Evolutionary conservation across 2,888 invertebrate genomes (phyloP).

Genomic region (Protophormia terraenovae): DNA sequence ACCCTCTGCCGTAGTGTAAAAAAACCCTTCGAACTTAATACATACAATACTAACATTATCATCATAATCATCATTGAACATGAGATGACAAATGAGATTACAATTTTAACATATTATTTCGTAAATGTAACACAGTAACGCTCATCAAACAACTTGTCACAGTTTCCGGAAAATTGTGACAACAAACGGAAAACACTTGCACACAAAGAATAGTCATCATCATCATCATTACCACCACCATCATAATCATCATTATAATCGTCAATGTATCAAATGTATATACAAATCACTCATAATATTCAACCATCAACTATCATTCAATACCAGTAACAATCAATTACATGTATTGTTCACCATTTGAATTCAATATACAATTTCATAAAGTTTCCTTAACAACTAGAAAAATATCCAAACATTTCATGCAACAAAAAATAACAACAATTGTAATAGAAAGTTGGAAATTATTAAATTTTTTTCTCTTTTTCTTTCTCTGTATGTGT

Average conservation of each 20-base stretch:
- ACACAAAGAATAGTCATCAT: not conserved
- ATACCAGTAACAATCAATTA: slow-evolving; percentile 29
- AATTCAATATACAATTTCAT: slow-evolving; percentile 22
- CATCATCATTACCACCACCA: not conserved
- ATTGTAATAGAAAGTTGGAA: not conserved
- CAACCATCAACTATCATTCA: slow-evolving; percentile 25
- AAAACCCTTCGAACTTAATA: not conserved
- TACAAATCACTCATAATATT: slow-evolving; percentile 20
- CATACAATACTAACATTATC: not conserved
- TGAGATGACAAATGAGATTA: slow-evolving; percentile 8
- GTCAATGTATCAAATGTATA: not conserved
- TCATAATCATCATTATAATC: not conserved
- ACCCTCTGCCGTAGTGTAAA: not conserved
- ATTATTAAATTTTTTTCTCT: not conserved
- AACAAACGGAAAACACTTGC: slow-evolving; percentile 11
- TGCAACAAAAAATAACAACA: not conserved
- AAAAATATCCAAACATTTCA: too few relatives aligned
- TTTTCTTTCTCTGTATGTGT: not conserved
- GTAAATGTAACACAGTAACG: not conserved
- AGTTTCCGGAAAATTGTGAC: not conserved
- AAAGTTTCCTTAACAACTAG: too few relatives aligned
- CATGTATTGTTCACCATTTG: slow-evolving; percentile 36
- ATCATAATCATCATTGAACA: not conserved
- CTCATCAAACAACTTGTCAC: slow-evolving; percentile 13
- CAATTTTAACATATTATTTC: not conserved